Evolutionary conservation across 1,140 invertebrate genomes (phyloP), one percentile per base, ranked within the genome.

Genomic region (Dendrolimus kikuchii): DNA sequence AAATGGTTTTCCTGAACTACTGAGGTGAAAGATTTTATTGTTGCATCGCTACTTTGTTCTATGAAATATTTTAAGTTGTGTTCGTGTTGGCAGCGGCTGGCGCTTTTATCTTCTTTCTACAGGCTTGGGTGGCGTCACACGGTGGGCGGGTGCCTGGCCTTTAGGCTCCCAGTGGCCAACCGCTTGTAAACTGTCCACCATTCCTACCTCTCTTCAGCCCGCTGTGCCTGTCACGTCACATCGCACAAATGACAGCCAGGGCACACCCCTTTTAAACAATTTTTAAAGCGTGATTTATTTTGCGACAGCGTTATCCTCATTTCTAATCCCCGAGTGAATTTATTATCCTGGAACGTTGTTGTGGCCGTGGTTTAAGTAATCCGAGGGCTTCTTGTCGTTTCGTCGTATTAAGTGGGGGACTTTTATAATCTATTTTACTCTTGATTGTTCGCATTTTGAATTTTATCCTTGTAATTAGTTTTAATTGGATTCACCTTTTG

Each of bases 211-310:
- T 23, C 23, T 23, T 23, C 23, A 37, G 6, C 42, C 51, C 49
- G 53, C 46, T 49, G 6, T 36, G 38, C 45, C 54, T 45, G 43
- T 57, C 55, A 54, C 51, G 57, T 50, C 53, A 61, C 50, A 60
- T 51, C 58, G 62, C 69, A 74, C 64, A 77, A 77, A 75, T 77
- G 72, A 75, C 64, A 46, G 50, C 49, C 38, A 41, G 54, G 60
- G 58, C 58, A 62, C 67, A 68, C 63, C 62, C 68, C 63, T 66
- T 68, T 74, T 66, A 74, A 75, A 67, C 55, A 64, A 51, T 66
- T 74, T 74, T 75, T 71, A 64, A 75, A 68, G 46, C 53, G 61
- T 71, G 70, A 76, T 76, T 73, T 71, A 76, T 73, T 68, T 57
- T 59, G 55, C 57, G 57, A 47, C 53, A 62, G 57, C 51, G 66